phyloP scores from a whole-genome alignment of 2,888 invertebrate genomes.

The Machimus rusticus region DNA sequence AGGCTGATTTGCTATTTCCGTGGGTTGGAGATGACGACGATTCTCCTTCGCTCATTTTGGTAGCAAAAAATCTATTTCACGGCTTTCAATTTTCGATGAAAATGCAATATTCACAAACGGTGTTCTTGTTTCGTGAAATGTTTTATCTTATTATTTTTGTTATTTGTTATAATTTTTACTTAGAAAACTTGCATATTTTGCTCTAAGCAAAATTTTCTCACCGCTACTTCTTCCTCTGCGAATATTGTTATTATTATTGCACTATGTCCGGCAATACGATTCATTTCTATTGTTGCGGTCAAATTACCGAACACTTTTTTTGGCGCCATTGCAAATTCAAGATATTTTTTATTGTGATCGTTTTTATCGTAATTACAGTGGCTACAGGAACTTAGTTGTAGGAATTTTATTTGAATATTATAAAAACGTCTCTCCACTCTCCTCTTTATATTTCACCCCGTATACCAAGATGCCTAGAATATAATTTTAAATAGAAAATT shows the following conservation, averaged over 20 bases:
- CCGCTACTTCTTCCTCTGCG: neutral
- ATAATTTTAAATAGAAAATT: neutral
- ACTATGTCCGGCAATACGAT: neutral
- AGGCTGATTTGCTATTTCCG: conserved; percentile 32
- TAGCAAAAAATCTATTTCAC: neutral
- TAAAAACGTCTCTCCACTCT: neutral
- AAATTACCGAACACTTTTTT: neutral
- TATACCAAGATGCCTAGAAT: neutral
- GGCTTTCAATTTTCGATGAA: neutral
- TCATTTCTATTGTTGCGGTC: neutral
- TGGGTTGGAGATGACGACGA: neutral
- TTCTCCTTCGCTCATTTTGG: conserved; percentile 41
- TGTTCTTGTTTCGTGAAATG: neutral
- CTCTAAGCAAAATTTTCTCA: neutral
- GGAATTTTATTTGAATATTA: neutral
- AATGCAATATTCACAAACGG: neutral
- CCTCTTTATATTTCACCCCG: neutral
- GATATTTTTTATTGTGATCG: neutral
- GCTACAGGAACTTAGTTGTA: neutral
- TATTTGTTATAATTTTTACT: neutral
- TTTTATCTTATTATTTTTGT: neutral
- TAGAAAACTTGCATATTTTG: neutral
- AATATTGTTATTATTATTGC: neutral
- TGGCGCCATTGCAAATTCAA: neutral
- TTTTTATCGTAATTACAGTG: neutral